phyloP scores from a whole-genome alignment of 2,113 vertebrate species.

The Chloropsis cyanopogon region DNA sequence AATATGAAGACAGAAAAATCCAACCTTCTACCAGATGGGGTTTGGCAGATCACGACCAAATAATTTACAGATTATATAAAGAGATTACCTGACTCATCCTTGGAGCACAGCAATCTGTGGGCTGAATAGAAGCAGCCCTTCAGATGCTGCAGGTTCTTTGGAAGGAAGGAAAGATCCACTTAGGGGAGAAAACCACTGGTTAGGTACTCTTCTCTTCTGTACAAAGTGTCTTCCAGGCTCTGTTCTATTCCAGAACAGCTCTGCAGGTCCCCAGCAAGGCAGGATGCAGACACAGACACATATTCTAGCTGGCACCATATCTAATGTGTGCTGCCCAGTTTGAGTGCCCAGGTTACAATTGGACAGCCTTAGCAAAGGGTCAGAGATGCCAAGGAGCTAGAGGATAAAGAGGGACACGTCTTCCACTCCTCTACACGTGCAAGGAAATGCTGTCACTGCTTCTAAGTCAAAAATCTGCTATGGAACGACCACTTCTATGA shows the following conservation, averaged over 20 bases:
- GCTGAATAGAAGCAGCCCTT: background rate
- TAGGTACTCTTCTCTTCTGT: background rate
- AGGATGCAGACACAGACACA: background rate
- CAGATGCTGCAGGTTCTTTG: background rate
- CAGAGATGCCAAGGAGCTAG: background rate
- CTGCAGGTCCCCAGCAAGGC: background rate
- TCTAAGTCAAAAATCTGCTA: background rate
- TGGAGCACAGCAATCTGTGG: background rate
- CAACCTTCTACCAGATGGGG: background rate
- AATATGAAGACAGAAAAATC: background rate
- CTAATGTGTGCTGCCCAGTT: background rate
- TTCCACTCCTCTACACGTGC: background rate
- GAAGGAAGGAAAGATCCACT: background rate
- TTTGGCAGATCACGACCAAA: background rate
- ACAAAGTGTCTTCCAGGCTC: background rate
- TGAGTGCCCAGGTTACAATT: background rate
- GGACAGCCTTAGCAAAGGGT: background rate
- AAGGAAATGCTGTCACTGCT: background rate
- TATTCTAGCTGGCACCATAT: too few relatives aligned
- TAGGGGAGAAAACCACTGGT: background rate
- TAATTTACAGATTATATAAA: background rate
- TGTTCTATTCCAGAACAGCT: background rate
- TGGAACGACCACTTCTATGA: background rate
- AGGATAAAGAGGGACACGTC: background rate
- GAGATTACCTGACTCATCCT: background rate